phyloP scores from a whole-genome alignment of 2,113 vertebrate species.

The Megalops atlanticus region DNA sequence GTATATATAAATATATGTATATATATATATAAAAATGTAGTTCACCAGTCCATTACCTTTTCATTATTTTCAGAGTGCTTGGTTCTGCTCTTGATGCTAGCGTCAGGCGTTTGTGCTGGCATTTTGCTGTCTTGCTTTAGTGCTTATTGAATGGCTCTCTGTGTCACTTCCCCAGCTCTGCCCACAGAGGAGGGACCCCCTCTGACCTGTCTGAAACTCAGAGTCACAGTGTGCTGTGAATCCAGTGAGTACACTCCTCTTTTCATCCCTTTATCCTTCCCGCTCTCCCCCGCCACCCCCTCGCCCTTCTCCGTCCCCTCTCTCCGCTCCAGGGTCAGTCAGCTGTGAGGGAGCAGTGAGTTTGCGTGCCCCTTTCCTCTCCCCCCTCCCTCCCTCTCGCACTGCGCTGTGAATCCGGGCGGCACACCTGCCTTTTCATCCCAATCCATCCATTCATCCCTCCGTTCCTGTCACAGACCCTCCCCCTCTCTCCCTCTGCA shows the following conservation, averaged over 20 bases:
- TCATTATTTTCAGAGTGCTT: conserved; percentile 17
- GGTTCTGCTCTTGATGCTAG: neutral
- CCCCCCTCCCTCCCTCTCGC: conserved; percentile 10
- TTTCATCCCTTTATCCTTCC: conserved; percentile 42
- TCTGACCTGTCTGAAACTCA: conserved; percentile 74
- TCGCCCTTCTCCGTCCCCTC: conserved; percentile 39
- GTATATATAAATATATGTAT: neutral
- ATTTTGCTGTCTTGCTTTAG: neutral
- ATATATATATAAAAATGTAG: neutral
- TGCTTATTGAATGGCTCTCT: conserved; percentile 23
- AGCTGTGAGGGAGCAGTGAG: neutral
- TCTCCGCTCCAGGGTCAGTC: conserved; percentile 47
- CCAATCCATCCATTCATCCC: neutral
- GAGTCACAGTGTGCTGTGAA: conserved; percentile 70
- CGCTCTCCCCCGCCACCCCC: conserved; percentile 6
- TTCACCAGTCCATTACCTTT: conserved; percentile 11
- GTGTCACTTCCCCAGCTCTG: conserved; percentile 55
- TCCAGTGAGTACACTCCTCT: conserved; percentile 65
- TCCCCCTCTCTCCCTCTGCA: conserved; percentile 9
- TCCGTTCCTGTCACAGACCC: neutral
- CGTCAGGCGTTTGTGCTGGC: neutral
- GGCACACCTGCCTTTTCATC: too few species aligned
- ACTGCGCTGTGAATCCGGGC: neutral
- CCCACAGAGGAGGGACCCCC: conserved; percentile 68
- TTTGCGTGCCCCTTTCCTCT: conserved; percentile 2